Conservation (phyloP, 2,113 vertebrate genomes). For the Pantherophis guttatus region DNA sequence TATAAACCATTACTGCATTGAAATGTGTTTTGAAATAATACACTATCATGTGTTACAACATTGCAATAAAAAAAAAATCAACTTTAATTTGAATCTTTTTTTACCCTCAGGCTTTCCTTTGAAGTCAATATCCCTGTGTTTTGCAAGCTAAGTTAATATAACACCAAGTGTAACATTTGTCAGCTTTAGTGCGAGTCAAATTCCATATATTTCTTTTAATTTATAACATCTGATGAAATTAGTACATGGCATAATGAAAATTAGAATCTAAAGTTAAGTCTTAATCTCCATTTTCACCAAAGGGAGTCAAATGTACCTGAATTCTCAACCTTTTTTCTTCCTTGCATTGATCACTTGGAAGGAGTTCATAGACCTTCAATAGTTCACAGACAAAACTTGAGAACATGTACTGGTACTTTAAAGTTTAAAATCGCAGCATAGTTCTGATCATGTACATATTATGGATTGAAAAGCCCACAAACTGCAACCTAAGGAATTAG, state of each 20-base stretch:
- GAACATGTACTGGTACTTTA: no score
- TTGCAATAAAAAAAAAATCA: not conserved
- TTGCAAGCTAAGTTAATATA: not conserved
- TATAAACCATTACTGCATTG: not conserved
- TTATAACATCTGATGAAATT: not conserved
- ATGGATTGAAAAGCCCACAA: not conserved
- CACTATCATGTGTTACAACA: not conserved
- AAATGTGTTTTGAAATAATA: not conserved
- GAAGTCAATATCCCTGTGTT: not conserved
- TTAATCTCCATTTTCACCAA: not conserved
- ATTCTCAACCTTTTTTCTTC: not conserved
- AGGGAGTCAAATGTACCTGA: not conserved
- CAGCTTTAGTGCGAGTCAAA: not conserved
- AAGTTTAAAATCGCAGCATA: not conserved
- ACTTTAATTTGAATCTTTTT: not conserved
- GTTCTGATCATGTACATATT: not conserved
- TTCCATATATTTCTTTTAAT: not conserved
- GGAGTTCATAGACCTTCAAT: not conserved
- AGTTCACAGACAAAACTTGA: not conserved
- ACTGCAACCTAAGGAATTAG: not conserved
- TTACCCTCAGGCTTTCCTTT: not conserved
- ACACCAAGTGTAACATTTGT: not conserved
- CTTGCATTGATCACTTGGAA: not conserved
- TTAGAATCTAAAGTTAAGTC: no score
- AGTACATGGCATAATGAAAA: not conserved